Conservation (phyloP, 2,113 vertebrate species). For the Mustela nigripes region DNA sequence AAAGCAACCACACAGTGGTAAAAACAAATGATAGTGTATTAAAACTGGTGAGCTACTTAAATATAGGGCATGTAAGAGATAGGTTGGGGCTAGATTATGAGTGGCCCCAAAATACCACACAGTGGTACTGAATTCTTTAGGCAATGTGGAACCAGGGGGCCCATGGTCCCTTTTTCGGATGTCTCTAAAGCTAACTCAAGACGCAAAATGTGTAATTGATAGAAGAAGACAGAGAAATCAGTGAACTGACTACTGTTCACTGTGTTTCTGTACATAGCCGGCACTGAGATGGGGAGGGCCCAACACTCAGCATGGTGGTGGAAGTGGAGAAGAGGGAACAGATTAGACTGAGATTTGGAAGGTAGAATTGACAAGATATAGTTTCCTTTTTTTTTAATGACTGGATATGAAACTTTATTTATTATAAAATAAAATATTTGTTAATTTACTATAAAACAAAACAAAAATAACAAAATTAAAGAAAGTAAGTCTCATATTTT, state of each 20-base stretch:
- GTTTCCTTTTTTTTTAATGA: background rate
- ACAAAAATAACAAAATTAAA: background rate
- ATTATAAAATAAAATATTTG: background rate
- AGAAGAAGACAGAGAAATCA: background rate
- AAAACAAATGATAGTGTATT: background rate
- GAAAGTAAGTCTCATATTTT: background rate
- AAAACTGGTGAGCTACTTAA: background rate
- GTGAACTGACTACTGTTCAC: background rate
- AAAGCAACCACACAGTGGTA: fast-evolving
- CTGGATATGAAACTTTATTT: background rate
- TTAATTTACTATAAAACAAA: background rate
- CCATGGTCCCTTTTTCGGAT: background rate
- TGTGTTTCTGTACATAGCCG: background rate
- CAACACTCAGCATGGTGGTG: background rate
- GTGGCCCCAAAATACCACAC: background rate
- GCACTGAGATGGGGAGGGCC: too few species aligned
- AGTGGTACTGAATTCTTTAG: background rate
- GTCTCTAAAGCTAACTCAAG: background rate
- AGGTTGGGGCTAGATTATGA: background rate
- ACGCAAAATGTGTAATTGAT: background rate
- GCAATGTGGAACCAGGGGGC: background rate
- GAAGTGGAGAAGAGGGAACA: background rate
- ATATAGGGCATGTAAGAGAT: background rate
- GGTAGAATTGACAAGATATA: too few species aligned
- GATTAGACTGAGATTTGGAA: background rate